Base-by-base conservation (phyloP, 1,140 invertebrate genomes). In the Macrobrachium rosenbergii region DNA sequence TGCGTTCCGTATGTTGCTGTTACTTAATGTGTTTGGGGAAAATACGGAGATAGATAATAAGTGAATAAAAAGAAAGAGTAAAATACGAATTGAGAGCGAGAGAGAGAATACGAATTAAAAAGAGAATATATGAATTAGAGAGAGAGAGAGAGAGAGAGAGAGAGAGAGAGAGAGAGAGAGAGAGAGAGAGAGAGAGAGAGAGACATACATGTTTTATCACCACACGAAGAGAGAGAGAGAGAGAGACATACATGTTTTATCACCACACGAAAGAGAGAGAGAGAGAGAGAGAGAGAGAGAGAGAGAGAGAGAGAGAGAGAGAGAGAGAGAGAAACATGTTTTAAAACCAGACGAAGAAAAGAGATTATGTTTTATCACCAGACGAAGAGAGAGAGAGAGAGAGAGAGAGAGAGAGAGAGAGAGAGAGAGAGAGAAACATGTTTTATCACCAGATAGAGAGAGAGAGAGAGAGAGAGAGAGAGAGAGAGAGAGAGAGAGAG, bases 401-500 rank as follows among this genome's bases (percentile, higher is more conserved):
- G 77, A 79, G 77, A 79, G 58, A 62, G 59, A 79, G 59, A 62
- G 77, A 62, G 59, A 58, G 76, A 78, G 76, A 60, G 52, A 67
- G 37, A 81, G 76, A 7, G 23, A 67, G 62, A 81, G 23, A 37
- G 62, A 81, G 79, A n/a, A n/a, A n/a, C n/a, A n/a, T n/a, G n/a
- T n/a, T n/a, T n/a, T n/a, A n/a, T n/a, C n/a, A n/a, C n/a, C n/a
- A n/a, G n/a, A n/a, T n/a, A 81, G 59, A 37, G 37, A 19, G 28
- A 81, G 79, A 67, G 21, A 67, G 62, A 67, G 79, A 80, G 79
- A 81, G 62, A 67, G 63, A 28, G 52, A 76, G 78, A 14, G 91
- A 37, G 62, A 45, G 60, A 93, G 93, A 87, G 82, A 37, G 85
- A 87, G 89, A 77, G 89, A 73, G 83, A 90, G 64, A 88, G 89